These are phyloP conservation scores for Crossoptilon crossoptilon DNA, from an alignment of 2,797 vertebrate species.

Conservation along the genomic window DNA sequence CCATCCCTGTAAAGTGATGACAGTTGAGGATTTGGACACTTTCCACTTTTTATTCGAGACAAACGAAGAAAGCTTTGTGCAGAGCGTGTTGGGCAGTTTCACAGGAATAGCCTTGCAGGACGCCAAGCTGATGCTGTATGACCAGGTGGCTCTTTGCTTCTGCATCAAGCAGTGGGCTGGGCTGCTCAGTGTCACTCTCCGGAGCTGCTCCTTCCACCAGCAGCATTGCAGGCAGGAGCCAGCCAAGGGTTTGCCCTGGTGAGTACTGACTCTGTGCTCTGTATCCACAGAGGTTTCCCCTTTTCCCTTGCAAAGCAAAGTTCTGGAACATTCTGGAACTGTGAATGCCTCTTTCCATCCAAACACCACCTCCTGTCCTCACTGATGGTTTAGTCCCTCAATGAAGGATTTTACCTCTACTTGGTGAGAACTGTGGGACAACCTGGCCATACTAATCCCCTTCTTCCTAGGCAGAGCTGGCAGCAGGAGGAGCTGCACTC, in stretches of 20 bases:
- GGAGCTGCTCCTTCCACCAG: slow-evolving; percentile 4
- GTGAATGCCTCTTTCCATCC: neutral
- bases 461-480: accelerated
- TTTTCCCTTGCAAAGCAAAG: neutral
- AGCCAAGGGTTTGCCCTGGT: accelerated
- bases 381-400: neutral
- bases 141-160: slow-evolving; percentile 57
- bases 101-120: neutral
- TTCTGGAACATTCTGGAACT: neutral
- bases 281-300: neutral
- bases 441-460: accelerated
- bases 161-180: slow-evolving; percentile 42
- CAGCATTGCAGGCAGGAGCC: neutral
- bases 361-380: neutral
- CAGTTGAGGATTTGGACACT: neutral
- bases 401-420: neutral
- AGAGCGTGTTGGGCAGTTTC: neutral
- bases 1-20: neutral
- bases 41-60: slow-evolving; percentile 39
- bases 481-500: neutral
- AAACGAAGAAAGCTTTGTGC: neutral
- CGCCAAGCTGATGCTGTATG: neutral
- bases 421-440: neutral
- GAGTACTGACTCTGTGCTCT: neutral
- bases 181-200: neutral